These are phyloP conservation scores for Chamaetylas fuelleborni DNA, from an alignment of 2,113 vertebrate genomes.

Conservation along the genomic window DNA sequence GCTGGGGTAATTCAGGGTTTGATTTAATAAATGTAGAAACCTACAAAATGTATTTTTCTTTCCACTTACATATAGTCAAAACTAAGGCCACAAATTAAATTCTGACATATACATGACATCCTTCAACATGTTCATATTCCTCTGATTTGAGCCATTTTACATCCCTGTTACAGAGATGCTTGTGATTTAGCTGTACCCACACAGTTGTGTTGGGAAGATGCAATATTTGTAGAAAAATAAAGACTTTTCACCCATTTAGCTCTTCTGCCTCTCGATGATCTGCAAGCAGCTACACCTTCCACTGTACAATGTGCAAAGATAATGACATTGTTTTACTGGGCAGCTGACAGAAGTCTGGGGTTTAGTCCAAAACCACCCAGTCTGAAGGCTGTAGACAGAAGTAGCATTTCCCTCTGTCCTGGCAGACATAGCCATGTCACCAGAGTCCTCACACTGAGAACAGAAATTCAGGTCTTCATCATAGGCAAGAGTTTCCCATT, in stretches of 20 bases:
- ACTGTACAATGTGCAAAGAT: background rate
- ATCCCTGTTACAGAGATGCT: background rate
- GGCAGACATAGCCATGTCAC: fast-evolving
- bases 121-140: background rate
- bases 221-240: background rate
- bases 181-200: background rate
- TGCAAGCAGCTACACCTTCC: background rate
- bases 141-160: background rate
- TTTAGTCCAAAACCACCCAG: background rate
- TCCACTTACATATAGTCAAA: background rate
- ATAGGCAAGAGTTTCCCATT: background rate
- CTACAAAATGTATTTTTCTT: background rate
- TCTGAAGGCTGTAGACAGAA: background rate
- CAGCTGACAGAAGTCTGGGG: background rate
- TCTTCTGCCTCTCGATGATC: background rate
- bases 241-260: background rate
- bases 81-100: background rate
- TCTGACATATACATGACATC: background rate
- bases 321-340: background rate
- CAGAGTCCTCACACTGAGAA: background rate
- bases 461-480: background rate
- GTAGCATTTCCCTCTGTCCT: background rate
- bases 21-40: background rate
- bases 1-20: background rate
- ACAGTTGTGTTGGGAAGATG: background rate